Evolutionary conservation across 2,113 vertebrate genomes (phyloP).

Genomic region (Bos indicus): DNA sequence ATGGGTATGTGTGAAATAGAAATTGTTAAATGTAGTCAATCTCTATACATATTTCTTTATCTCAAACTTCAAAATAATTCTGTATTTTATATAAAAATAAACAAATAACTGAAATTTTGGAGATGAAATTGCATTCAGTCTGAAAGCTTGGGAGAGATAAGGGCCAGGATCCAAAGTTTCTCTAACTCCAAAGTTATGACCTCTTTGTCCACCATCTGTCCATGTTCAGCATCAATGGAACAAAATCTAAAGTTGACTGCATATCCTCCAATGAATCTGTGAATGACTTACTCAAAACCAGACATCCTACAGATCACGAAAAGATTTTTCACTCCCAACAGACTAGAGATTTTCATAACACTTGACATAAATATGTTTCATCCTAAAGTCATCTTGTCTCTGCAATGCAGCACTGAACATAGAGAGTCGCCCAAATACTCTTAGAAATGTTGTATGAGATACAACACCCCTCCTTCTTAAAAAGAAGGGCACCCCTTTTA

Average conservation of each 20-base stretch:
- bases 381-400: not conserved
- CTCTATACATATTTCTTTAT: not conserved
- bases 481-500: conserved; percentile 33
- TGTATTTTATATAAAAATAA: not conserved
- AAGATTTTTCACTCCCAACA: not conserved
- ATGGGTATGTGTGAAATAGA: not conserved
- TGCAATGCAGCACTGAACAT: not conserved
- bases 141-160: not conserved
- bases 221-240: not conserved
- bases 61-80: not conserved
- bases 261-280: not conserved
- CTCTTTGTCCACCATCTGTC: not conserved
- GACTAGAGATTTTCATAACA: not conserved
- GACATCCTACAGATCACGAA: not conserved
- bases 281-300: not conserved
- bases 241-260: not conserved
- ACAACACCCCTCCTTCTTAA: conserved; percentile 28
- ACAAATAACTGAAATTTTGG: not conserved
- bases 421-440: not conserved
- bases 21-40: not conserved
- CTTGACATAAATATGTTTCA: not conserved
- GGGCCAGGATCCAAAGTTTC: not conserved
- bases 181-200: not conserved
- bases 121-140: not conserved
- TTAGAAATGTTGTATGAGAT: not conserved